These are phyloP conservation scores for Eclectus roratus DNA, from an alignment of 2,113 vertebrate species.

Conservation along the genomic window DNA sequence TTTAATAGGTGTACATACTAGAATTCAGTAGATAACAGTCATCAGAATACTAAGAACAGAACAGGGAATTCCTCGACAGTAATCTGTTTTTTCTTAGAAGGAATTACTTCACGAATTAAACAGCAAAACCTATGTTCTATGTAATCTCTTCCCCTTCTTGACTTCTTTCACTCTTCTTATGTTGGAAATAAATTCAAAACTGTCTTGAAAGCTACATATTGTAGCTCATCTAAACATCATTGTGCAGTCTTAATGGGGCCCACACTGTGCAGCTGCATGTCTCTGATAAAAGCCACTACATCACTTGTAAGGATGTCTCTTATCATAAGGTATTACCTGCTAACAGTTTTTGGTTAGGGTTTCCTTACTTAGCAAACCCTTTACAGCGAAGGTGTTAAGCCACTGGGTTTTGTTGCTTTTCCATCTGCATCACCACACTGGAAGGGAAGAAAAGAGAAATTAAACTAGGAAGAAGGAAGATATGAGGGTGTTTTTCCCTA, in stretches of 20 bases:
- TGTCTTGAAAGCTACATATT: background rate
- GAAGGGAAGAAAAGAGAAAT: background rate
- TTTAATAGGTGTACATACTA: background rate
- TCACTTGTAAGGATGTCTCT: background rate
- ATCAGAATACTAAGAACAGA: background rate
- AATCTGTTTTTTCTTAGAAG: background rate
- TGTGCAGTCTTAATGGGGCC: background rate
- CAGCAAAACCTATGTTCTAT: background rate
- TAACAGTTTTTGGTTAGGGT: background rate
- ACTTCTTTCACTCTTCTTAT: background rate
- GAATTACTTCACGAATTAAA: background rate
- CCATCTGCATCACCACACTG: background rate
- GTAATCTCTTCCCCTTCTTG: background rate
- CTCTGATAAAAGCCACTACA: background rate
- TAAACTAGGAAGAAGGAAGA: background rate
- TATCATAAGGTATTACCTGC: background rate
- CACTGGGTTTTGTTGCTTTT: background rate
- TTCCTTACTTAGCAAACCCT: background rate
- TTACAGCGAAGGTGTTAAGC: background rate
- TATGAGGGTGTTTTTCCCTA: accelerated
- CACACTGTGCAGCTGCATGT: background rate
- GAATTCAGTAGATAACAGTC: background rate
- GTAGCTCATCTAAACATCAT: background rate
- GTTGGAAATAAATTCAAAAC: background rate
- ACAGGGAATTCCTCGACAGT: background rate